Percentiles rank a stretch among this genome's conserved stretches.
Evolutionary conservation across 2,113 vertebrate species (phyloP).

Genomic region (Redunca redunca): DNA sequence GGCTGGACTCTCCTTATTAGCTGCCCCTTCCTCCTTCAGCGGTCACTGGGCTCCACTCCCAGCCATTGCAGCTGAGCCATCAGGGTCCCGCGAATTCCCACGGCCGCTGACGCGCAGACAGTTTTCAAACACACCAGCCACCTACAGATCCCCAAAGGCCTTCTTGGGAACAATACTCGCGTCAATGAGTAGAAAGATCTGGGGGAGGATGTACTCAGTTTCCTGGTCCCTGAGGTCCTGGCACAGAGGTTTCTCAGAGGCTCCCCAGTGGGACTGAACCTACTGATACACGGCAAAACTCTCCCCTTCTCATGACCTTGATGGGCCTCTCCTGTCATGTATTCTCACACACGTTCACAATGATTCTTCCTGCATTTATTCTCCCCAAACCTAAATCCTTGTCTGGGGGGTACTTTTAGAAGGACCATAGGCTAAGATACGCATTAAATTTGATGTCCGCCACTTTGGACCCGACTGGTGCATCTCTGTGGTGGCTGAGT

Average conservation of each 20-base stretch:
- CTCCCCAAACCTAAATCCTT: background rate
- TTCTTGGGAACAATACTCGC: accelerated
- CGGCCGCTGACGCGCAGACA: background rate
- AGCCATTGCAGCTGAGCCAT: accelerated
- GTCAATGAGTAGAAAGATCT: background rate
- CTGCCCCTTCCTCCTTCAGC: accelerated
- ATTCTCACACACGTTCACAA: background rate
- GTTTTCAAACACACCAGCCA: background rate
- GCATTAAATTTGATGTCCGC: background rate
- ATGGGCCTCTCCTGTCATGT: background rate
- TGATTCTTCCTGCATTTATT: background rate
- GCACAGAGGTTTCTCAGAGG: background rate
- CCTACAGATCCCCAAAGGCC: background rate
- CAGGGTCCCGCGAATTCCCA: background rate
- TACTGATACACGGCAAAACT: background rate
- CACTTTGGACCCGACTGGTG: background rate
- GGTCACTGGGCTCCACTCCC: background rate
- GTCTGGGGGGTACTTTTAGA: background rate
- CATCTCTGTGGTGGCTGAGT: background rate
- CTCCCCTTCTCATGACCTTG: accelerated
- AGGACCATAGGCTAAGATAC: background rate
- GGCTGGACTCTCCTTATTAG: background rate
- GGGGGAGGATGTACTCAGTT: too few relatives aligned
- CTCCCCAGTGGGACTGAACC: background rate
- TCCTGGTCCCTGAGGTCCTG: background rate